phyloP scores from a whole-genome alignment of 2,888 invertebrate species.

The Pammene aurita region DNA sequence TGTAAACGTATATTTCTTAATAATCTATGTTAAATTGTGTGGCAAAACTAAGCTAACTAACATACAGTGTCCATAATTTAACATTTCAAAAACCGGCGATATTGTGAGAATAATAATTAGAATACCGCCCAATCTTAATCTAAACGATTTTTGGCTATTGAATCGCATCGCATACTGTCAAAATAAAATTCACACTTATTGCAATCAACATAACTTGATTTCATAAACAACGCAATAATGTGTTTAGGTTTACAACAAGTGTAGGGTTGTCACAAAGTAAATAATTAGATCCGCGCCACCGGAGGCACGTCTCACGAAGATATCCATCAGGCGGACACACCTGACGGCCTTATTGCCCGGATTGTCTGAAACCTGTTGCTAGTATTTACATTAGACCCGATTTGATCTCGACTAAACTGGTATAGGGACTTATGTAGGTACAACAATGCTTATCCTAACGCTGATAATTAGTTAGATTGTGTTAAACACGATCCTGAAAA shows the following conservation, averaged over 20 bases:
- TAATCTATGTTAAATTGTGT: too few relatives aligned
- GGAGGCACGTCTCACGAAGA: conserved; percentile 37
- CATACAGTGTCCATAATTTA: too few relatives aligned
- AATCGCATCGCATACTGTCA: too few relatives aligned
- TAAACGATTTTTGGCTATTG: too few relatives aligned
- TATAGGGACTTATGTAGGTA: neutral
- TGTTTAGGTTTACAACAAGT: neutral
- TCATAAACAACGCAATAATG: neutral
- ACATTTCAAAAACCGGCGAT: too few relatives aligned
- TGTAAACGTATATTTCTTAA: too few relatives aligned
- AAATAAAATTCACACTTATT: too few relatives aligned
- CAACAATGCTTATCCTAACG: neutral
- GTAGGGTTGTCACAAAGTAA: conserved; percentile 29
- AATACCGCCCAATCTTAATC: too few relatives aligned
- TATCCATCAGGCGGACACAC: conserved; percentile 38
- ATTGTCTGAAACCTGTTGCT: conserved; percentile 17
- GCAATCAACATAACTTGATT: neutral
- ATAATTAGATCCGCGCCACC: conserved; percentile 32
- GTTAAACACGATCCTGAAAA: neutral
- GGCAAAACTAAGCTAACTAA: too few relatives aligned
- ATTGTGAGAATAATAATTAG: too few relatives aligned
- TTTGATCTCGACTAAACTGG: conserved; percentile 4
- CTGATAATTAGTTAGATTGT: neutral
- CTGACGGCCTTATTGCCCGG: conserved; percentile 34
- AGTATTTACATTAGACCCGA: conserved; percentile 1